Conservation (phyloP, 2,797 vertebrate genomes). For the Catharus ustulatus region DNA sequence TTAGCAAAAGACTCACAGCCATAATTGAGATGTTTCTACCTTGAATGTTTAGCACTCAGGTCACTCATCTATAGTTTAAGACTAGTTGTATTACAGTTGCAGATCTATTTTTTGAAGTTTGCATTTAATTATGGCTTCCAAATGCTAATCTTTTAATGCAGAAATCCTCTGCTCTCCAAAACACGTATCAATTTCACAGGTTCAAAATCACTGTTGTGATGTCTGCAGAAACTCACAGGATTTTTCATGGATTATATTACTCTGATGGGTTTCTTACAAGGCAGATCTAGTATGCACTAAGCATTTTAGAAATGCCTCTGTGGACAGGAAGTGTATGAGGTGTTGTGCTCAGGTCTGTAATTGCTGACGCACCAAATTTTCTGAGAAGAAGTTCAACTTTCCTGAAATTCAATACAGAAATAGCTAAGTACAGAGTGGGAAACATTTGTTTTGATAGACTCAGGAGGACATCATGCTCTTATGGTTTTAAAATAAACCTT, state of each 20-base stretch:
- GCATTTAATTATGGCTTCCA: neutral
- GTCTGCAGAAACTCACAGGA: neutral
- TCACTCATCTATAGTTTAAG: neutral
- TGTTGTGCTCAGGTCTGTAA: neutral
- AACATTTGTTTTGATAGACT: neutral
- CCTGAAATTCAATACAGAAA: neutral
- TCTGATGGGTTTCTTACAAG: neutral
- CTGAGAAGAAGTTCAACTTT: neutral
- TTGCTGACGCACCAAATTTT: neutral
- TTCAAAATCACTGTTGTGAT: neutral
- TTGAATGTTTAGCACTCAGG: neutral
- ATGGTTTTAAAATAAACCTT: neutral
- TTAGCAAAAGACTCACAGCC: neutral
- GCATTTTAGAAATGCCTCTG: neutral
- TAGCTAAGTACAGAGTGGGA: neutral
- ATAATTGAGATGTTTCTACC: neutral
- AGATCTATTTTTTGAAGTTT: neutral
- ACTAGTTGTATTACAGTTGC: neutral
- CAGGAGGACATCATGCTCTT: neutral
- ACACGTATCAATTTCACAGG: accelerated
- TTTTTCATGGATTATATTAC: neutral
- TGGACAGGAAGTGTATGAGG: neutral
- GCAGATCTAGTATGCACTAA: neutral
- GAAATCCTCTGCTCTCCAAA: neutral
- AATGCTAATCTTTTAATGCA: neutral